Evolutionary conservation across 2,113 vertebrate species (phyloP).

Genomic region (Bungarus multicinctus): DNA sequence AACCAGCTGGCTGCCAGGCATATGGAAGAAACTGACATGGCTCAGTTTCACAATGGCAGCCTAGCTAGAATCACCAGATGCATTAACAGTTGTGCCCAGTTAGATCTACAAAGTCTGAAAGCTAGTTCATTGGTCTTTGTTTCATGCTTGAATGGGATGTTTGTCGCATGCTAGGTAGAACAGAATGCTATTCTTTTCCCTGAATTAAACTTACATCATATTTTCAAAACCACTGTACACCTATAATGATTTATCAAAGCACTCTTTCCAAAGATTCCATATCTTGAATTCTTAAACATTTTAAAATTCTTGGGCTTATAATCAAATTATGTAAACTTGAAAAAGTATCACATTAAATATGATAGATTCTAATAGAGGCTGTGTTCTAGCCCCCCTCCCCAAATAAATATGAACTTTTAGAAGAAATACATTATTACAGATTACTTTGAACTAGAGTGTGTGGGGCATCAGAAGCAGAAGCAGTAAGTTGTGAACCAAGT

Average conservation of each 20-base stretch:
- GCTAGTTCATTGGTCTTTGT: slow-evolving; percentile 10
- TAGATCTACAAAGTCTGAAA: slow-evolving; percentile 47
- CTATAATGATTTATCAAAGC: neutral
- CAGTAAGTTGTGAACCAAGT: neutral
- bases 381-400: neutral
- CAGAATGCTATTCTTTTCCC: neutral
- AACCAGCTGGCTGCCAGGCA: slow-evolving; percentile 69
- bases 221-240: neutral
- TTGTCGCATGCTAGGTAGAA: slow-evolving; percentile 28
- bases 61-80: slow-evolving; percentile 53
- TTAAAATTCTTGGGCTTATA: neutral
- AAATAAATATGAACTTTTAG: neutral
- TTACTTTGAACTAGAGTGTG: neutral
- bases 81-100: slow-evolving; percentile 39
- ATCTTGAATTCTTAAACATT: neutral
- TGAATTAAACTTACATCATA: neutral
- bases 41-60: slow-evolving; percentile 23
- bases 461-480: neutral
- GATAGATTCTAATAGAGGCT: neutral
- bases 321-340: neutral
- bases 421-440: neutral
- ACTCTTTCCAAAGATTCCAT: neutral
- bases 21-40: slow-evolving; percentile 50
- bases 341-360: neutral
- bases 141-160: neutral